Evolutionary conservation across 2,888 invertebrate species (phyloP).

Genomic region (Seira musarum): DNA sequence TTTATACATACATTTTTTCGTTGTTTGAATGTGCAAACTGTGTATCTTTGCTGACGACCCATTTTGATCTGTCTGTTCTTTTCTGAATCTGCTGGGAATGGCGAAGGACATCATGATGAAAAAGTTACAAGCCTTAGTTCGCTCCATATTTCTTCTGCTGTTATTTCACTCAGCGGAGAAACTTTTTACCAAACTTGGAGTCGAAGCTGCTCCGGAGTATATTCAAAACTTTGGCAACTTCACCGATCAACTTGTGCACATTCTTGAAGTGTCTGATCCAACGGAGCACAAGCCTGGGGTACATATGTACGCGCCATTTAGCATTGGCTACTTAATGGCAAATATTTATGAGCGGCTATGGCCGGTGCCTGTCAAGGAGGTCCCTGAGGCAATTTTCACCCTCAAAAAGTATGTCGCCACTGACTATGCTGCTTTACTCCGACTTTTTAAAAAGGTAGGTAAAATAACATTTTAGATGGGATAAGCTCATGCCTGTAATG

Average conservation of each 20-base stretch:
- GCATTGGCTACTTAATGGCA: slow-evolving; percentile 56
- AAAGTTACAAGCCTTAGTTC: too few relatives aligned
- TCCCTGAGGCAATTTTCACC: slow-evolving; percentile 50
- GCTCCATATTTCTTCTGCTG: too few relatives aligned
- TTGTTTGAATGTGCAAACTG: too few relatives aligned
- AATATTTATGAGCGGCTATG: slow-evolving; percentile 56
- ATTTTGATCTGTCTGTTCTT: too few relatives aligned
- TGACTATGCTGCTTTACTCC: slow-evolving; percentile 48
- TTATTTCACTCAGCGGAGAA: too few relatives aligned
- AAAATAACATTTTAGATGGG: too few relatives aligned
- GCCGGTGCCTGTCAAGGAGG: slow-evolving; percentile 53
- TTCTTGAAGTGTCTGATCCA: slow-evolving; percentile 58
- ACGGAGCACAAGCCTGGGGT: slow-evolving; percentile 58
- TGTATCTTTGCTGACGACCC: too few relatives aligned
- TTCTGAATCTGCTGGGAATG: too few relatives aligned
- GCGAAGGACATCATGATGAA: too few relatives aligned
- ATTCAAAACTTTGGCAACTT: slow-evolving; percentile 56
- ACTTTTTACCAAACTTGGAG: too few relatives aligned
- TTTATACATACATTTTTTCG: too few relatives aligned
- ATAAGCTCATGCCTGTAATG: too few relatives aligned
- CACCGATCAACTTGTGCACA: slow-evolving; percentile 44
- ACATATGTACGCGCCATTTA: slow-evolving; percentile 53
- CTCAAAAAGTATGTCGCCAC: slow-evolving; percentile 45
- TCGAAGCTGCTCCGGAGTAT: slow-evolving; percentile 34
- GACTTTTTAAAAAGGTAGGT: slow-evolving; percentile 54